A percentile compares a stretch with the other conserved stretches of the same genome.
These are phyloP conservation scores for Drosophila sp. DNA, from an alignment of 1,140 invertebrate species.

Conservation along the genomic window DNA sequence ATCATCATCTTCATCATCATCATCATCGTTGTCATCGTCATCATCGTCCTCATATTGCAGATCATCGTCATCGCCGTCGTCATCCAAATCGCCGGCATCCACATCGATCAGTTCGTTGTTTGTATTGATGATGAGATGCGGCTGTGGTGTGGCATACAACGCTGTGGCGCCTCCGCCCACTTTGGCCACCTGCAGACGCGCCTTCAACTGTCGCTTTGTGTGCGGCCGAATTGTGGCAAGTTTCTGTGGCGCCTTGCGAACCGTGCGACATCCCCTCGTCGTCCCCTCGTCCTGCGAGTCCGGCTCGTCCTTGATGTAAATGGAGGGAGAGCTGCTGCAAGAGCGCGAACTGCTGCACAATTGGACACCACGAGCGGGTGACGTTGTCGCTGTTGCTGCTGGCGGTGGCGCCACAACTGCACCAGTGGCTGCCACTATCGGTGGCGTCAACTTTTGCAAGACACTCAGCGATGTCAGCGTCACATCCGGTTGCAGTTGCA, in stretches of 20 bases:
- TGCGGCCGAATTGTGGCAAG: conserved; percentile 62
- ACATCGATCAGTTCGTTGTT: conserved; percentile 72
- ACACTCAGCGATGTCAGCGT: conserved; percentile 57
- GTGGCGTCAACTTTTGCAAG: conserved; percentile 31
- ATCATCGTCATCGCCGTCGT: conserved; percentile 60
- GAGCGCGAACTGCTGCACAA: conserved; percentile 62
- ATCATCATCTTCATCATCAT: conserved; percentile 58
- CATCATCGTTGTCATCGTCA: conserved; percentile 58
- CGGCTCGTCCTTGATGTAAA: conserved; percentile 81
- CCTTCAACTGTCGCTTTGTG: conserved; percentile 68
- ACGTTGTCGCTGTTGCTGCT: too few relatives aligned
- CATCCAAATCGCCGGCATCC: conserved; percentile 67
- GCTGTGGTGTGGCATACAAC: conserved; percentile 57
- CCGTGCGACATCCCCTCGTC: conserved; percentile 1
- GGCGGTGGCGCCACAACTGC: neutral
- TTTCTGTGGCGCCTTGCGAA: conserved; percentile 42
- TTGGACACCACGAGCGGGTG: conserved; percentile 25
- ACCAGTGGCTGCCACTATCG: neutral
- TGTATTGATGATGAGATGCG: conserved; percentile 67
- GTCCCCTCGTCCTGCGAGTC: conserved; percentile 54
- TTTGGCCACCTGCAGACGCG: conserved; percentile 46
- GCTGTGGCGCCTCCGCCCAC: conserved; percentile 6
- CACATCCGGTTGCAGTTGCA: conserved; percentile 68
- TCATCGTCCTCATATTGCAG: conserved; percentile 49
- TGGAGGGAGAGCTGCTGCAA: conserved; percentile 76